Base-by-base conservation (phyloP, 2,888 invertebrate species). In the Plutella xylostella region DNA sequence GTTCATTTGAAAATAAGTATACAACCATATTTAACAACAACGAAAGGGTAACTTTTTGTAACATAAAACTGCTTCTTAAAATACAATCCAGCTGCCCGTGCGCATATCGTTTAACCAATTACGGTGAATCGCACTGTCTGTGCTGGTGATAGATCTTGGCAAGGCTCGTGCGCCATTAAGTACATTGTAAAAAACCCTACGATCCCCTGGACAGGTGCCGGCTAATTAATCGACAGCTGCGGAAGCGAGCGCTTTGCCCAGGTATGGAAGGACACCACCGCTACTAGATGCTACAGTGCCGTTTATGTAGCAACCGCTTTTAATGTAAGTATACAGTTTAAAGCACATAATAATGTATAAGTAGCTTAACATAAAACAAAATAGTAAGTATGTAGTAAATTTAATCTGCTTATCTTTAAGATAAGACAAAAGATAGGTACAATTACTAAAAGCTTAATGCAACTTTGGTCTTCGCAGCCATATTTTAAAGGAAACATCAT, bases 191-290 rank as follows among this genome's bases (percentile, higher is more conserved):
- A 48, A 47, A 41, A 22, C 14, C 37, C 33, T 21, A 18, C 30
- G 38, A 21, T 20, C 38, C 22, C 42, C 55, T 56, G 51, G 57
- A 68, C 79, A 80, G 79, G 78, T 79, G 79, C 60, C 56, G 52
- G 54, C 50, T 69, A 68, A 74, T 75, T 64, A 63, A 63, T 67
- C 63, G 67, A 62, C 77, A 77, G 73, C 68, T 78, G 77, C 67
- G 53, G 58, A 59, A 60, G 61, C 70, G 66, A 67, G 41, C 30
- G 30, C 28, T 18, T 30, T 41, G 17, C 41, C 11, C 19, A 6
- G 41, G n/a, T 17, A 18, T 30, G 39, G 22, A 22, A 15, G 22
- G 39, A 25, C 21, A 11, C 28, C 5, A 28, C 25, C 15, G 33
- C 34, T 14, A 14, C 18, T 37, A 37, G 19, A n/a, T 37, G 19